Percentiles rank a stretch among this genome's conserved stretches.
phyloP scores from a whole-genome alignment of 30 jellyfish, hydroid and myxozoan genomes.

The Turritopsis rubra region DNA sequence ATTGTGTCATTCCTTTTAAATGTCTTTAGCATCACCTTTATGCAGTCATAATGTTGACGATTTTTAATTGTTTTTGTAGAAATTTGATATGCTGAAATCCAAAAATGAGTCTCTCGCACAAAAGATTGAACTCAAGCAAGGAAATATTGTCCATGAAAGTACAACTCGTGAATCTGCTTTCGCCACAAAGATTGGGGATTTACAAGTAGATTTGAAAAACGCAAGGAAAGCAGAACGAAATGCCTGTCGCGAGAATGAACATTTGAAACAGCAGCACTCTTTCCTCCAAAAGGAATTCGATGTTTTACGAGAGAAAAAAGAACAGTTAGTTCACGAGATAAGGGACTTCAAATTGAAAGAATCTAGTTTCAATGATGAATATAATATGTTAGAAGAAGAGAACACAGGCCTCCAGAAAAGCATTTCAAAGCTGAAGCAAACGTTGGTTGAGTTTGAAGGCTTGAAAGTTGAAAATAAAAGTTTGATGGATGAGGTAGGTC shows the following conservation, averaged over 20 bases:
- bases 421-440: constrained; percentile 61
- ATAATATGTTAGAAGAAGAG: constrained; percentile 81
- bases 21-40: no score
- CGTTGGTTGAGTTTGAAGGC: constrained; percentile 90
- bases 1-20: no score
- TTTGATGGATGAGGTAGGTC: constrained; percentile 60
- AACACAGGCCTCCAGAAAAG: constrained; percentile 67
- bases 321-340: constrained; percentile 50
- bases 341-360: constrained; percentile 48
- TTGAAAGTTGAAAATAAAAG: constrained; percentile 90
- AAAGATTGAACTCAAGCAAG: constrained; percentile 60
- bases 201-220: constrained; percentile 51
- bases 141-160: constrained; percentile 71
- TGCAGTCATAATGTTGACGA: background rate
- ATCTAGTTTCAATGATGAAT: constrained; percentile 54
- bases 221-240: constrained; percentile 45
- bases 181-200: constrained; percentile 40
- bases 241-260: constrained; percentile 51
- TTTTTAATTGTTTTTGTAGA: constrained; percentile 38
- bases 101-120: constrained; percentile 65
- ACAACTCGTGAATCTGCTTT: constrained; percentile 71
- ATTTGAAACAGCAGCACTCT: constrained; percentile 38
- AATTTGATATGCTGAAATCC: constrained; percentile 40
- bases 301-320: constrained; percentile 38
- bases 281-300: constrained; percentile 48